Evolutionary conservation across 2,113 vertebrate species (phyloP).

Genomic region (Ictidomys tridecemlineatus): DNA sequence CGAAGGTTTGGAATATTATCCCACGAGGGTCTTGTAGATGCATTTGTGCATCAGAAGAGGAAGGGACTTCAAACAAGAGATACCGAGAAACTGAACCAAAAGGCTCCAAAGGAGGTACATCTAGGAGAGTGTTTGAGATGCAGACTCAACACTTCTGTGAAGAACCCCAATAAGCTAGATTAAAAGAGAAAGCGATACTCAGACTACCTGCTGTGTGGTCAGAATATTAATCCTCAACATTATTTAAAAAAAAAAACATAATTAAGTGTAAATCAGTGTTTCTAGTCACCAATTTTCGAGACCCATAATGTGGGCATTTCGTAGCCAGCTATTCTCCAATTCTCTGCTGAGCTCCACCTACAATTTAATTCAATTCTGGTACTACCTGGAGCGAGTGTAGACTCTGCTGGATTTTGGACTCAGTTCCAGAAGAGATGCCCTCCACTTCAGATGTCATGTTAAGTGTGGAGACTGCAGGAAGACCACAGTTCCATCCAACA

Average conservation of each 20-base stretch:
- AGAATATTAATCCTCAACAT: neutral
- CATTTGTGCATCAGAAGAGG: neutral
- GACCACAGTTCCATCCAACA: too few species aligned
- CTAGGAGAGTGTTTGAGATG: neutral
- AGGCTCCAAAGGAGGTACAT: neutral
- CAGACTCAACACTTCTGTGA: neutral
- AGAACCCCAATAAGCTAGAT: neutral
- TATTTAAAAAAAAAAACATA: neutral
- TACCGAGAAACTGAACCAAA: neutral
- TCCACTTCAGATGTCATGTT: neutral
- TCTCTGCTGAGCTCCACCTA: neutral
- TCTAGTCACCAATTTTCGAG: neutral
- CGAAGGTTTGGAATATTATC: neutral
- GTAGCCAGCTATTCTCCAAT: neutral
- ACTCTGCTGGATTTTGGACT: neutral
- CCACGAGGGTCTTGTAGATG: neutral
- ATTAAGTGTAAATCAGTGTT: neutral
- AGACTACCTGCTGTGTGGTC: neutral
- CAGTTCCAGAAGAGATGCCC: neutral
- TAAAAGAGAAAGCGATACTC: neutral
- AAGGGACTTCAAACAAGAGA: neutral
- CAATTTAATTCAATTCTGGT: neutral
- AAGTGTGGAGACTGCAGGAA: accelerated
- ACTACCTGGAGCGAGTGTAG: neutral
- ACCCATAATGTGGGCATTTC: neutral